Evolutionary conservation across 2,888 invertebrate species (phyloP).

Genomic region (Hylaea fasciaria): DNA sequence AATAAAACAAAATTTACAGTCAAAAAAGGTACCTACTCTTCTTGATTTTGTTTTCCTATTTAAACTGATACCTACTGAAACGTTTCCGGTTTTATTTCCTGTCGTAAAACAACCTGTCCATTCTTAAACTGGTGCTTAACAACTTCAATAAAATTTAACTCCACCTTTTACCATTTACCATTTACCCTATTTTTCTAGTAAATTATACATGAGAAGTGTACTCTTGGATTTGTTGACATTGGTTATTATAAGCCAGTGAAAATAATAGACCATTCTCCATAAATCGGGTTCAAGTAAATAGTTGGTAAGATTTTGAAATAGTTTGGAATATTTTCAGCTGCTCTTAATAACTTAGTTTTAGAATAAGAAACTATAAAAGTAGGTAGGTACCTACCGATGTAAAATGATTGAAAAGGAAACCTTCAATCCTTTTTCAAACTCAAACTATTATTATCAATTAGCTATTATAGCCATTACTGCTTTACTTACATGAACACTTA

Average conservation of each 20-base stretch:
- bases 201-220: conserved; percentile 13
- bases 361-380: too few relatives aligned
- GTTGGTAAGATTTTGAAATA: background rate
- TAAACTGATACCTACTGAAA: conserved; percentile 5
- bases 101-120: conserved; percentile 23
- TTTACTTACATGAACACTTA: too few relatives aligned
- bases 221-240: conserved; percentile 9
- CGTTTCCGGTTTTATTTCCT: conserved; percentile 16
- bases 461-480: too few relatives aligned
- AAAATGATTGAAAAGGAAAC: too few relatives aligned
- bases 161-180: conserved; percentile 7
- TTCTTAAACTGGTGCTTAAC: conserved; percentile 24
- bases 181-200: conserved; percentile 12
- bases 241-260: conserved; percentile 28
- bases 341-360: too few relatives aligned
- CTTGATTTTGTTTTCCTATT: conserved; percentile 6
- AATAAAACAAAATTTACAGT: background rate
- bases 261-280: conserved; percentile 22
- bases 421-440: too few relatives aligned
- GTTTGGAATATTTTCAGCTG: too few relatives aligned
- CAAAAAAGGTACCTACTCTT: background rate
- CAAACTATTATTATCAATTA: too few relatives aligned
- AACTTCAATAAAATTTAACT: conserved; percentile 27
- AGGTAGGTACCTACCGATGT: too few relatives aligned
- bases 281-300: background rate